phyloP scores from a whole-genome alignment of 2,888 invertebrate species.

The Girardia tigrina region DNA sequence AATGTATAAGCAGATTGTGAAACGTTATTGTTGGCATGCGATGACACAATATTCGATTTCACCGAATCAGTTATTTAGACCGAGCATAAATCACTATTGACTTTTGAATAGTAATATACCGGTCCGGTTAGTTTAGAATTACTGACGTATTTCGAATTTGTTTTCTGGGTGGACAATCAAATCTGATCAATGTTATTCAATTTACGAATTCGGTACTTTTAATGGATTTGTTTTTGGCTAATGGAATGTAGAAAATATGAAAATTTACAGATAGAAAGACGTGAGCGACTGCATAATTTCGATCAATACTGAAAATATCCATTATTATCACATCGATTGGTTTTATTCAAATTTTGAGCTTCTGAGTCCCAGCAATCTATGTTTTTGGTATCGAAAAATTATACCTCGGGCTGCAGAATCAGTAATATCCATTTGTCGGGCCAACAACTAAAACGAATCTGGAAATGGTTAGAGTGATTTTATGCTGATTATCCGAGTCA shows the following conservation, averaged over 20 bases:
- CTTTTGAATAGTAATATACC: not conserved
- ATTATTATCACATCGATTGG: not conserved
- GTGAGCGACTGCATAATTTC: not conserved
- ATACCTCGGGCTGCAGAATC: no score
- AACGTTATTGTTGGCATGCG: not conserved
- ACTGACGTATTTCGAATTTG: not conserved
- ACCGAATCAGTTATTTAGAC: not conserved
- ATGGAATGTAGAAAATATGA: not conserved
- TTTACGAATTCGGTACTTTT: not conserved
- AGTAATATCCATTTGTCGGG: no score
- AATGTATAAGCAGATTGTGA: conserved; percentile 17
- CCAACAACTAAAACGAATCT: no score
- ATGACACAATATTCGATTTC: not conserved
- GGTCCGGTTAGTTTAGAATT: not conserved
- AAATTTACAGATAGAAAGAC: not conserved
- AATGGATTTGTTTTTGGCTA: not conserved
- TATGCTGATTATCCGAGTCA: no score
- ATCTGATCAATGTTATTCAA: not conserved
- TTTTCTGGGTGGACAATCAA: not conserved
- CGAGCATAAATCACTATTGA: not conserved
- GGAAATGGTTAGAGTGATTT: no score
- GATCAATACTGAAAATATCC: not conserved
- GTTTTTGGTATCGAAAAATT: no score
- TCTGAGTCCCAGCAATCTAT: no score
- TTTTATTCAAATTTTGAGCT: not conserved